Percentiles rank a stretch among this genome's conserved stretches.
Evolutionary conservation across 2,797 vertebrate genomes (phyloP).

Genomic region (Rhadinocentrus ornatus): DNA sequence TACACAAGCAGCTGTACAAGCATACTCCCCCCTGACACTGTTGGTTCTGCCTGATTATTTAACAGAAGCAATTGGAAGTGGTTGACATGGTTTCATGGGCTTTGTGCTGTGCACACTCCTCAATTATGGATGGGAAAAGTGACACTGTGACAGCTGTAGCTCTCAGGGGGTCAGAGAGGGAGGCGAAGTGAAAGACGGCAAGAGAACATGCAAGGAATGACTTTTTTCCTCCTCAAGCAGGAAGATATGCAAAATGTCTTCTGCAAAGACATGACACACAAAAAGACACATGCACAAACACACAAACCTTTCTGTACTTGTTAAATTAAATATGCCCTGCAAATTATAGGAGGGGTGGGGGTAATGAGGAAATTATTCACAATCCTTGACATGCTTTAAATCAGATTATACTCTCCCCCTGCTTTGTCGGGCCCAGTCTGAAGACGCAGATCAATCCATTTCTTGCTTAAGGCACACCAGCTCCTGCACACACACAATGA

Average conservation of each 20-base stretch:
- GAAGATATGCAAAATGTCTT: slow-evolving; percentile 63
- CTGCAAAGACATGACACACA: slow-evolving; percentile 54
- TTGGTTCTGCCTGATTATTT: slow-evolving; percentile 80
- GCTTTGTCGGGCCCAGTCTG: slow-evolving; percentile 65
- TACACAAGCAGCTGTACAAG: slow-evolving; percentile 70
- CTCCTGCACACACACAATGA: slow-evolving; percentile 50
- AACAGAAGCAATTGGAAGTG: slow-evolving; percentile 79
- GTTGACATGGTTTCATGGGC: slow-evolving; percentile 80
- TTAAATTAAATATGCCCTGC: slow-evolving; percentile 79
- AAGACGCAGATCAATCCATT: slow-evolving; percentile 74
- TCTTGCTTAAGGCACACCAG: slow-evolving; percentile 61
- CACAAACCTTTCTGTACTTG: slow-evolving; percentile 49
- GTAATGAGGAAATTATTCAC: slow-evolving; percentile 82
- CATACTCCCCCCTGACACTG: slow-evolving; percentile 65
- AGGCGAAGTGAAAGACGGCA: slow-evolving; percentile 42
- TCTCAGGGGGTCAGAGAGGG: slow-evolving; percentile 68
- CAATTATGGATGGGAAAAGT: slow-evolving; percentile 80
- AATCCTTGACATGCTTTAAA: slow-evolving; percentile 81
- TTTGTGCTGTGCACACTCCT: slow-evolving; percentile 76
- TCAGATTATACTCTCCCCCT: slow-evolving; percentile 76
- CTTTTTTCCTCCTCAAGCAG: slow-evolving; percentile 63
- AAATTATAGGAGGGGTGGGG: slow-evolving; percentile 73
- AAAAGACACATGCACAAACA: slow-evolving; percentile 23
- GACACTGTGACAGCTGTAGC: slow-evolving; percentile 82
- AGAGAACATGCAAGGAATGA: slow-evolving; percentile 61